These are phyloP conservation scores for Eubasilissa regina DNA, from an alignment of 1,140 invertebrate species.

Conservation along the genomic window DNA sequence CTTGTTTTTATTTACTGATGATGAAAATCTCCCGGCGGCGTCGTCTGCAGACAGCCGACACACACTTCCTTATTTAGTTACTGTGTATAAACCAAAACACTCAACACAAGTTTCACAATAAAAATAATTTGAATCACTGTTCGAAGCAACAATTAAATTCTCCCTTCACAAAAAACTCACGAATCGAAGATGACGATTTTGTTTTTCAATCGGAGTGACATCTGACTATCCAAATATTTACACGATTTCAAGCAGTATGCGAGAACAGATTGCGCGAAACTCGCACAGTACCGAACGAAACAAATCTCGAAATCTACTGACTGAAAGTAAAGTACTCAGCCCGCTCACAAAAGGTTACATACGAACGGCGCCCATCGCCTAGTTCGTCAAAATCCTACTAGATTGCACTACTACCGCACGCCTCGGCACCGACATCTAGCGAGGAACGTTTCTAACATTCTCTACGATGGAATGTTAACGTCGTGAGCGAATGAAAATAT, in stretches of 20 bases:
- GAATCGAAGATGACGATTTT: constrained; percentile 22
- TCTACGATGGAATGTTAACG: background rate
- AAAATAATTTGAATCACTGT: constrained; percentile 34
- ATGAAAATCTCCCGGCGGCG: constrained; percentile 41
- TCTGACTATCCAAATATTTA: constrained; percentile 52
- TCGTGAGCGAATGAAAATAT: too few relatives aligned
- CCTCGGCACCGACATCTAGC: constrained; percentile 16
- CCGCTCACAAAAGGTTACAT: background rate
- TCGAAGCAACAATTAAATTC: constrained; percentile 5
- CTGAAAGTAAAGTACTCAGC: constrained; percentile 1
- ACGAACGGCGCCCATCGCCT: background rate
- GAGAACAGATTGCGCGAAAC: constrained; percentile 24
- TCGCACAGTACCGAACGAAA: constrained; percentile 17
- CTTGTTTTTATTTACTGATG: constrained; percentile 36
- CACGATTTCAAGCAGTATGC: constrained; percentile 42
- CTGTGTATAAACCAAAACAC: constrained; percentile 53
- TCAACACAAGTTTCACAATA: constrained; percentile 55
- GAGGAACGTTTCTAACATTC: background rate
- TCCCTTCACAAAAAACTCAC: constrained; percentile 26
- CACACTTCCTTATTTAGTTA: constrained; percentile 54
- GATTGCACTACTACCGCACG: constrained; percentile 12
- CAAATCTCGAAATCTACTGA: constrained; percentile 45
- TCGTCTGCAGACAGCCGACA: constrained; percentile 32
- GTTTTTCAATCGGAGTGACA: constrained; percentile 44
- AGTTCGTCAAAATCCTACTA: constrained; percentile 29